Evolutionary conservation across 2,113 vertebrate species (phyloP).

Genomic region (Lasiurus cinereus): DNA sequence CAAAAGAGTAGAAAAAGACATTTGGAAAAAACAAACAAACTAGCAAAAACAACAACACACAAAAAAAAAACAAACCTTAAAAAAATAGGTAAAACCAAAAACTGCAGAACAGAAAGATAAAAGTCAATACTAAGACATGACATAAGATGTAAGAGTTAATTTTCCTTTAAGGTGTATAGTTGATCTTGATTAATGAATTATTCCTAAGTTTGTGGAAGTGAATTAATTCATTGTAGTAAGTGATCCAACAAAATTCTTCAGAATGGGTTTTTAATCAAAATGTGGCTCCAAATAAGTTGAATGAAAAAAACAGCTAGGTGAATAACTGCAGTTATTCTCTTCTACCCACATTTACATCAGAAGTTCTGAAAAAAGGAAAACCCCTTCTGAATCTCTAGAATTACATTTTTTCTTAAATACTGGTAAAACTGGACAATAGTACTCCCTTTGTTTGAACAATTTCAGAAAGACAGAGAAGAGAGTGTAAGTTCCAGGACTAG

Average conservation of each 20-base stretch:
- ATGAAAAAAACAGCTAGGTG: not conserved
- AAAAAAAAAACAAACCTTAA: not conserved
- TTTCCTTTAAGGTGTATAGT: constrained; percentile 8
- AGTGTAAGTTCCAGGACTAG: not conserved
- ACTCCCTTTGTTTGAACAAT: not conserved
- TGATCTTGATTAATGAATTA: not conserved
- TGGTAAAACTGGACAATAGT: not conserved
- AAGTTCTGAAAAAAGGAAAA: constrained; percentile 20
- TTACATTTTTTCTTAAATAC: not conserved
- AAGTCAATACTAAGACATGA: constrained; percentile 10
- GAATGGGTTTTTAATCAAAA: constrained; percentile 45
- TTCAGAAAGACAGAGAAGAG: not conserved
- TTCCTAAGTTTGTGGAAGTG: constrained; percentile 6
- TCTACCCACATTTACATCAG: constrained; percentile 38
- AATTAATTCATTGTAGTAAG: not conserved
- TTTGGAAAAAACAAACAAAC: not conserved
- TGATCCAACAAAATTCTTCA: constrained; percentile 19
- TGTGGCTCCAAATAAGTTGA: not conserved
- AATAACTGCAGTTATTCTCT: not conserved
- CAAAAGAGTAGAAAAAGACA: not conserved
- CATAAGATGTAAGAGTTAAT: not conserved
- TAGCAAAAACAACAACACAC: not conserved
- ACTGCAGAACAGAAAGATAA: not conserved
- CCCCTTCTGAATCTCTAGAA: not conserved
- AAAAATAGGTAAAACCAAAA: constrained; percentile 42